Base-by-base conservation (phyloP, 53 echinoderm and acorn worm species). In the Arbacia lixula region DNA sequence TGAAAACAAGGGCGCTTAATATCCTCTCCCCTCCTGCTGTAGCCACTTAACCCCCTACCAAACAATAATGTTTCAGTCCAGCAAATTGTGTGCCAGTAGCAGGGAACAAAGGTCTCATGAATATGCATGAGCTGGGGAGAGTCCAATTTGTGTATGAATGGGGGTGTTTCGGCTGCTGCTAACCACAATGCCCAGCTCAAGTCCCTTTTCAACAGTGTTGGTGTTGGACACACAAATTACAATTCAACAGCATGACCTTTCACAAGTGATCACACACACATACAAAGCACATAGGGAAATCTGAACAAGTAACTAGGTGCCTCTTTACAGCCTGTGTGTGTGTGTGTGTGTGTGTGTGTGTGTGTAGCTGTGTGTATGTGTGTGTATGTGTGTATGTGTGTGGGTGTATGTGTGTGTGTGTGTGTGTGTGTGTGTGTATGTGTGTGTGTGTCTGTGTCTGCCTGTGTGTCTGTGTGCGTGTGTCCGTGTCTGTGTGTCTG, bases 81-180 rank as follows among this genome's bases (percentile, higher is more conserved):
- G 29, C 27, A 40, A 81, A 81, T 41, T 81, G 50, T 81, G 25
- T 81, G 63, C 82, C 62, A 81, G 82, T 81, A 62, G 63, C 82
- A 46, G 33, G 84, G 91, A 81, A 91, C 91, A 91, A 91, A 91
- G 91, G 77, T 49, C 84, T 91, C 54, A 85, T 91, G 81, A 77
- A 91, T 91, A 91, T 91, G 51, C 71, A 91, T 61, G 30, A 84
- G 40, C 43, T 57, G 38, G 43, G 60, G 81, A 66, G 79, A 55
- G 55, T 86, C 90, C 85, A 89, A 85, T 89, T 89, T 89, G 89
- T 89, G 85, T 85, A 85, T 85, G 85, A 89, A 89, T 85, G 77
- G 85, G 89, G 60, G 55, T 78, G 79, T 84, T 32, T 53, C n/a
- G 32, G 31, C 1, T 54, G 22, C 55, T 36, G 19, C 22, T 4